A percentile compares a stretch with the other conserved stretches of the same genome.
Conservation (phyloP, 2,797 vertebrate genomes). For the Anas capensis region DNA sequence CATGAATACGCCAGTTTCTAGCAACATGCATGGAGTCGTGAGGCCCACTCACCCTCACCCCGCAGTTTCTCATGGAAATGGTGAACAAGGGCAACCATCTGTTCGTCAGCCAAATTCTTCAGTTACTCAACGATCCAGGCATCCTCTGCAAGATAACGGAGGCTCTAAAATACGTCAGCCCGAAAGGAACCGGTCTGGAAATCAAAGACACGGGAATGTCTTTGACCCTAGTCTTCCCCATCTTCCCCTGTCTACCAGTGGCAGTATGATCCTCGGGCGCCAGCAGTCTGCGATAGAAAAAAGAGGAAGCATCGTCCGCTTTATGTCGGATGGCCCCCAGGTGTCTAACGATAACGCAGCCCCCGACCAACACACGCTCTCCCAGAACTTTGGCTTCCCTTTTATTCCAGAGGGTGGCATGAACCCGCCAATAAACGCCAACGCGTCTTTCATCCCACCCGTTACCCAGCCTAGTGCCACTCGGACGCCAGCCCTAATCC, state of each 20-base stretch:
- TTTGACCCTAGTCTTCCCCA: slow-evolving; percentile 92
- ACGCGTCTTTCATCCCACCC: slow-evolving; percentile 94
- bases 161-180: slow-evolving; percentile 90
- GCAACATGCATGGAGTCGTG: slow-evolving; percentile 90
- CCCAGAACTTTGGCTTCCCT: slow-evolving; percentile 96
- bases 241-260: slow-evolving; percentile 87
- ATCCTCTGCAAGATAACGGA: slow-evolving; percentile 86
- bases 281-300: slow-evolving; percentile 88
- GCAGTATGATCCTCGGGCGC: slow-evolving; percentile 91
- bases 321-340: slow-evolving; percentile 92
- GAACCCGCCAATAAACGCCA: slow-evolving; percentile 96
- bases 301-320: slow-evolving; percentile 93
- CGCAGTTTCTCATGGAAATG: slow-evolving; percentile 87
- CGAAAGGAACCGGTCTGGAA: slow-evolving; percentile 88
- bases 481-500: slow-evolving; percentile 92
- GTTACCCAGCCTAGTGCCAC: slow-evolving; percentile 91
- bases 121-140: slow-evolving; percentile 91
- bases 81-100: slow-evolving; percentile 89
- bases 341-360: slow-evolving; percentile 88
- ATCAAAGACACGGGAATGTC: slow-evolving; percentile 89
- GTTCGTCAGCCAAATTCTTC: slow-evolving; percentile 86
- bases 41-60: slow-evolving; percentile 89
- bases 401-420: slow-evolving; percentile 95
- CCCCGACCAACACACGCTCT: slow-evolving; percentile 90
- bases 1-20: slow-evolving; percentile 89